Base-by-base conservation (phyloP, 2,888 invertebrate genomes). In the Hydrotaea diabolus region DNA sequence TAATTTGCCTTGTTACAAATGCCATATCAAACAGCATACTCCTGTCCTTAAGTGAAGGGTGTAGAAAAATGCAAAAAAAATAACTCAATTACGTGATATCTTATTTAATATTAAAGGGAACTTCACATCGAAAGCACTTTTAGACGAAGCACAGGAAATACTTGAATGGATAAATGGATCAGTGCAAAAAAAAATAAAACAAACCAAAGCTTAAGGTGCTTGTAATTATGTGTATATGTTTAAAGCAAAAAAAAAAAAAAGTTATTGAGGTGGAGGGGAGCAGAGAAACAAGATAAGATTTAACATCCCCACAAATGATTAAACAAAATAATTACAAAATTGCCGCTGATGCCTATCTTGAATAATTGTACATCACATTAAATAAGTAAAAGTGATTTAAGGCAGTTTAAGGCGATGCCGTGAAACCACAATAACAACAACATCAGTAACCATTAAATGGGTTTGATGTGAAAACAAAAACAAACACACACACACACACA, bases 81-180 rank as follows among this genome's bases (percentile, higher is more conserved):
- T 69, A 69, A 69, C 69, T 69, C 69, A 69, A 69, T 69, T 69
- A 69, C 46, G 11, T 69, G 69, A 69, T 43, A 23, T 69, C 69
- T 84, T 84, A 84, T 84, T 84, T 78, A 81, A 84, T 77, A 82
- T 77, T 78, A 85, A 81, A 85, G 85, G 76, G 85, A 79, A 85
- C 79, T 85, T 85, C 46, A 79, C 26, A 82, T 76, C 17, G n/a
- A 82, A 80, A 80, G 49, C 80, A 21, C 19, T 66, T 39, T 66
- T 43, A 62, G 31, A 62, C 36, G 31, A 39, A 39, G 13, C 13
- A 39, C 4, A 39, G 39, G 13, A 39, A 39, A 39, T 11, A 11
- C 9, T 4, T 31, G 59, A 26, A 26, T 26, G 59, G 9, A 43
- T 7, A n/a, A 36, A 36, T 11, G 39, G 36, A 62, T 9, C 62